Evolutionary conservation across 1,140 invertebrate species (phyloP).

Genomic region (Hyposmocoma kahamanoa): DNA sequence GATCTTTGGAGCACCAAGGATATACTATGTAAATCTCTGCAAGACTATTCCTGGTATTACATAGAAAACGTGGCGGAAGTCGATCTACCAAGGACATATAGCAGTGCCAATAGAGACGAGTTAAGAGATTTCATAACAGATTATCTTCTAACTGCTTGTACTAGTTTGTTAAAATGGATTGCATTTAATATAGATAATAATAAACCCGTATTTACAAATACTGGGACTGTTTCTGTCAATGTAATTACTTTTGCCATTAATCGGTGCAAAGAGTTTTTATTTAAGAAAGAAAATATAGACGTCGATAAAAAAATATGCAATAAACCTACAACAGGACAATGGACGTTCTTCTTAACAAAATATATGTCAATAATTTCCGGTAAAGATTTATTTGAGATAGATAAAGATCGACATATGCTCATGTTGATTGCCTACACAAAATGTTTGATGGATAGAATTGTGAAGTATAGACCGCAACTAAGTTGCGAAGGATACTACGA

Average conservation of each 20-base stretch:
- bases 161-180: conserved; percentile 87
- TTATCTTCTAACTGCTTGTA: conserved; percentile 86
- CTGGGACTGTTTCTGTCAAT: conserved; percentile 65
- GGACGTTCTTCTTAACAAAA: conserved; percentile 81
- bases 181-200: conserved; percentile 65
- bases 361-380: conserved; percentile 67
- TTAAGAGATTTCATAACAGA: conserved; percentile 73
- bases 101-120: conserved; percentile 65
- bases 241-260: conserved; percentile 75
- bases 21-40: conserved; percentile 75
- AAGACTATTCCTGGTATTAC: conserved; percentile 76
- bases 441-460: conserved; percentile 76
- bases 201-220: conserved; percentile 47
- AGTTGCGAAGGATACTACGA: conserved; percentile 86
- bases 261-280: conserved; percentile 73
- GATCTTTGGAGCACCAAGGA: conserved; percentile 77
- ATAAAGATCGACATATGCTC: conserved; percentile 64
- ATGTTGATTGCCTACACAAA: conserved; percentile 72
- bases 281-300: conserved; percentile 67
- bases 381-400: conserved; percentile 48
- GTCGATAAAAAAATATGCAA: conserved; percentile 59
- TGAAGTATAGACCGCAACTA: conserved; percentile 78
- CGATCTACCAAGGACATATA: conserved; percentile 75
- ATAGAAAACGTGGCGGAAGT: conserved; percentile 74
- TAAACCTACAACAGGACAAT: conserved; percentile 73